phyloP scores from a whole-genome alignment of 2,888 invertebrate species.

The Apamea monoglypha region DNA sequence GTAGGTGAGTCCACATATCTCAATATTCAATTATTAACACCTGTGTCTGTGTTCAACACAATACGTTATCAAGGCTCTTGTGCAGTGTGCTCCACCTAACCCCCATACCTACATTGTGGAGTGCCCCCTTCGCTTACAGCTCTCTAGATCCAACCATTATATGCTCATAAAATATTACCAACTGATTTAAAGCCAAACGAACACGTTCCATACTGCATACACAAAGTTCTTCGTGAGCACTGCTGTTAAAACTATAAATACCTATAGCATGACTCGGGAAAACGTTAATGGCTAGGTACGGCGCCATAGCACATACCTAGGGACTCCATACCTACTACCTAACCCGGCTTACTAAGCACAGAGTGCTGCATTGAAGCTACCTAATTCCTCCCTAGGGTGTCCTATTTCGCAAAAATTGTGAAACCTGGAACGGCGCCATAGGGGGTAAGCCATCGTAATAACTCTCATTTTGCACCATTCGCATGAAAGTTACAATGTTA shows the following conservation, averaged over 20 bases:
- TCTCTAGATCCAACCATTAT: conserved; percentile 44
- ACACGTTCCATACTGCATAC: conserved; percentile 32
- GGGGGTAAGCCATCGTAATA: conserved; percentile 70
- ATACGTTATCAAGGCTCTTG: conserved; percentile 22
- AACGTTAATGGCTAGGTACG: conserved; percentile 50
- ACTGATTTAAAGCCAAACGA: conserved; percentile 48
- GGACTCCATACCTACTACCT: conserved; percentile 44
- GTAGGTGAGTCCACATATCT: neutral
- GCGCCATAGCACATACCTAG: conserved; percentile 50
- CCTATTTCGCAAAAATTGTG: conserved; percentile 72
- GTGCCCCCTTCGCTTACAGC: conserved; percentile 19
- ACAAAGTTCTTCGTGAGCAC: conserved; percentile 50
- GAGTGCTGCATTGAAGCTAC: conserved; percentile 59
- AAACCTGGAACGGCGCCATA: conserved; percentile 74
- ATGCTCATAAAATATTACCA: conserved; percentile 53
- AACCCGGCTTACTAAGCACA: conserved; percentile 56
- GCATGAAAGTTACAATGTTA: conserved; percentile 59
- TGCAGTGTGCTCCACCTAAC: neutral
- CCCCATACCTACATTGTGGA: neutral
- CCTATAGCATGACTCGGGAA: conserved; percentile 21
- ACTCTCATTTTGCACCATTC: conserved; percentile 72
- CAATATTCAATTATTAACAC: conserved; percentile 18
- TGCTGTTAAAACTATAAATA: conserved; percentile 54
- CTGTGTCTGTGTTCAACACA: conserved; percentile 18
- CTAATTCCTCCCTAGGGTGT: conserved; percentile 71